Evolutionary conservation across 2,113 vertebrate genomes (phyloP), one percentile per base, ranked within the genome.

Genomic region (Hippocampus barbouri): DNA sequence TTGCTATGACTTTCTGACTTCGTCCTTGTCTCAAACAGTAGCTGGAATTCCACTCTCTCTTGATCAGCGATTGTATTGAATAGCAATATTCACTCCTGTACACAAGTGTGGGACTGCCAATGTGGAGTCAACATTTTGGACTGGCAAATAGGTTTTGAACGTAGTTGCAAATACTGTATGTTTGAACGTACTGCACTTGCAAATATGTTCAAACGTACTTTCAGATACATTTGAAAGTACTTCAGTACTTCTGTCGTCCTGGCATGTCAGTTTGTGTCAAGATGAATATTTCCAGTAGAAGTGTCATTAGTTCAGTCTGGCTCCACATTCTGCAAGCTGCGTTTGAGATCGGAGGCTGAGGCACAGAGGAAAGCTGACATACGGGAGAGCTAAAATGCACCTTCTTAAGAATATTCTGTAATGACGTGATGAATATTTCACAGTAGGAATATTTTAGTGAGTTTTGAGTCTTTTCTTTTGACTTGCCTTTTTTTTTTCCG

Each of bases 391-490:
- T 80, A 76, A 87, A 90, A 86, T 73, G 80, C 79, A 83, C 15
- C 5, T 64, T 85, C 77, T 75, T 76, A 68, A 84, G 78, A 86
- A 79, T 85, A 83, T 85, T 81, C 82, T 71, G 76, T 72, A 76
- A 71, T 65, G 82, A 88, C 75, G 76, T 81, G 76, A 88, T 89
- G 74, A 89, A 89, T 90, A 87, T 90, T 90, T 88, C 80, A 90
- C 80, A 71, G 68, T 68, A 60, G 72, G 73, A 80, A 82, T 81
- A 85, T 89, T 86, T 90, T 84, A 86, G 86, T 73, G 69, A 70
- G 72, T 71, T 80, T 77, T 72, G 70, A 73, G 76, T 75, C 67
- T 79, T 79, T 72, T 43, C 69, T 72, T 73, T 51, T 70, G n/a
- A 41, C 76, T 80, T 72, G 76, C 78, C 82, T 4, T 34, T 34